A percentile compares a stretch with the other conserved stretches of the same genome.
phyloP scores from a whole-genome alignment of 92 coral and sea anemone genomes.

The Zoanthus gigantus region DNA sequence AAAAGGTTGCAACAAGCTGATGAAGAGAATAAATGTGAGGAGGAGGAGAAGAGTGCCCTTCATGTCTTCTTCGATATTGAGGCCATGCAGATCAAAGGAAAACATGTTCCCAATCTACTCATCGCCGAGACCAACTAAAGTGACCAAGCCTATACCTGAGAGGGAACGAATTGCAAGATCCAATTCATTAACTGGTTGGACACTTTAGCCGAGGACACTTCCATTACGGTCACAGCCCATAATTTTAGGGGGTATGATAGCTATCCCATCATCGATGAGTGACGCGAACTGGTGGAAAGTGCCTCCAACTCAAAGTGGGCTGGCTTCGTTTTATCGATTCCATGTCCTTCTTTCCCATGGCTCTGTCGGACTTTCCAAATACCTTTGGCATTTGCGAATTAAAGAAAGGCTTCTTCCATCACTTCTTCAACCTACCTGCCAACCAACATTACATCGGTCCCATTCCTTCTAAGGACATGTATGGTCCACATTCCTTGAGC shows the following conservation, averaged over 20 bases:
- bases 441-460: no score
- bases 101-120: neutral
- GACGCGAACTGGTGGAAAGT: neutral
- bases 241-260: neutral
- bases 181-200: neutral
- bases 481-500: no score
- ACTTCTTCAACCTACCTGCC: no score
- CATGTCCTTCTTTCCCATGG: no score
- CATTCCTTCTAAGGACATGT: no score
- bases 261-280: constrained; percentile 1
- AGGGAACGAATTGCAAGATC: neutral
- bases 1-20: neutral
- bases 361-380: no score
- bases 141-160: neutral
- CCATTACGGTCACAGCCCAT: neutral
- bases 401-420: no score
- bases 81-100: neutral
- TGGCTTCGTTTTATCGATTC: no score
- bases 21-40: neutral
- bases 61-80: neutral
- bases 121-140: neutral
- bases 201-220: neutral
- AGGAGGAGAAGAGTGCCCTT: neutral
- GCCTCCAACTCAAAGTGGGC: no score
- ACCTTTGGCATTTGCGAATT: no score